Percentiles rank a stretch among this genome's conserved stretches.
Conservation (phyloP, 2,888 invertebrate species). For the Spodoptera exigua region DNA sequence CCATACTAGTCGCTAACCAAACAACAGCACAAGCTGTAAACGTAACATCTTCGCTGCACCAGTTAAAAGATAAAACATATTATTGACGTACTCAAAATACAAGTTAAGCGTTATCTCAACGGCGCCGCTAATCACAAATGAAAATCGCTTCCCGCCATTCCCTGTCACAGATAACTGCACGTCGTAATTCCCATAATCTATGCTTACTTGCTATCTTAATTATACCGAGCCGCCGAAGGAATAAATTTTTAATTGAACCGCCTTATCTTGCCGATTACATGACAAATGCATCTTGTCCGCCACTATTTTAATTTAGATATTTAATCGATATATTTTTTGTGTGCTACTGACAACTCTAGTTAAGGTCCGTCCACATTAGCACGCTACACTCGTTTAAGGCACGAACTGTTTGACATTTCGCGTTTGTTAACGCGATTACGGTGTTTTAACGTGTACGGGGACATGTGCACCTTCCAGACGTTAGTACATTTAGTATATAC, state of each 20-base stretch:
- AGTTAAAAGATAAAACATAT: slow-evolving; percentile 53
- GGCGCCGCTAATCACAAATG: slow-evolving; percentile 77
- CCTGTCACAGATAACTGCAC: slow-evolving; percentile 72
- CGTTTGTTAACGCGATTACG: slow-evolving; percentile 44
- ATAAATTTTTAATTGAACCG: slow-evolving; percentile 77
- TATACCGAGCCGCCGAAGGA: slow-evolving; percentile 67
- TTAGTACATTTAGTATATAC: slow-evolving; percentile 5
- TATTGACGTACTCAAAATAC: slow-evolving; percentile 60
- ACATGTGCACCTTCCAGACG: slow-evolving; percentile 26
- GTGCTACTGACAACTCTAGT: slow-evolving; percentile 51
- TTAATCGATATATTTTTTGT: slow-evolving; percentile 49
- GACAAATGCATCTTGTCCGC: slow-evolving; percentile 68
- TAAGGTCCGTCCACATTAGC: slow-evolving; percentile 50
- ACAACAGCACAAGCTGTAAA: slow-evolving; percentile 24
- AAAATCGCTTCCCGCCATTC: slow-evolving; percentile 75
- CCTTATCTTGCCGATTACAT: slow-evolving; percentile 68
- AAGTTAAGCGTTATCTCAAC: slow-evolving; percentile 61
- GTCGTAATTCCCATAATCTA: slow-evolving; percentile 68
- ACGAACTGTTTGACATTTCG: slow-evolving; percentile 57
- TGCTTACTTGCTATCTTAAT: slow-evolving; percentile 78
- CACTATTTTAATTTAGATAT: slow-evolving; percentile 59
- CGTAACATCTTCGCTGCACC: slow-evolving; percentile 30
- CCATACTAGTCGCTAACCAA: not conserved
- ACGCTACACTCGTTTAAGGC: slow-evolving; percentile 51
- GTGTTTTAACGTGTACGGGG: slow-evolving; percentile 36